These are phyloP conservation scores for Drosophila insularis DNA, from an alignment of 1,140 invertebrate genomes.

Conservation along the genomic window DNA sequence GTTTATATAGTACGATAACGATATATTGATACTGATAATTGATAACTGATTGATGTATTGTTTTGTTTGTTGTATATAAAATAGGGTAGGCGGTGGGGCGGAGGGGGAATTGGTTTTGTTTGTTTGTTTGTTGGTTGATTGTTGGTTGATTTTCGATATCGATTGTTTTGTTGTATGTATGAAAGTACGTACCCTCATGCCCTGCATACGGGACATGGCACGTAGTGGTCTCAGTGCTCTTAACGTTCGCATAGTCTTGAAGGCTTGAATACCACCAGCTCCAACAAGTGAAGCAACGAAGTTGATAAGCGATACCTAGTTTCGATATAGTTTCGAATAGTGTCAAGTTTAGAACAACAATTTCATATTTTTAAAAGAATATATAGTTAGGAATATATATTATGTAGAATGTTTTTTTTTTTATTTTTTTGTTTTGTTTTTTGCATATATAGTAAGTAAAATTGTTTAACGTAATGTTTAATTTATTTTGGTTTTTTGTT, in stretches of 20 bases:
- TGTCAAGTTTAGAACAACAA: conserved; percentile 73
- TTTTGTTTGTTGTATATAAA: not conserved
- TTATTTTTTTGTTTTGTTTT: no score
- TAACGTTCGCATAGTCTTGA: conserved; percentile 98
- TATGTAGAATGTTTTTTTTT: not conserved
- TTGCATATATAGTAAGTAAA: not conserved
- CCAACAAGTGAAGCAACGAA: conserved; percentile 96
- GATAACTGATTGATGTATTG: conserved; percentile 20
- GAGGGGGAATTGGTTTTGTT: not conserved
- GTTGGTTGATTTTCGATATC: conserved; percentile 11
- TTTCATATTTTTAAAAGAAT: conserved; percentile 9
- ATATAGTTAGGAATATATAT: conserved; percentile 36
- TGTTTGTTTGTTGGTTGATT: conserved; percentile 26
- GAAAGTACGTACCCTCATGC: conserved; percentile 95
- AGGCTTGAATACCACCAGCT: conserved; percentile 97
- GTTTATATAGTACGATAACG: conserved; percentile 59
- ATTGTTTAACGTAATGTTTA: not conserved
- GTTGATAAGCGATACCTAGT: conserved; percentile 97
- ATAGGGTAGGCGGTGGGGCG: not conserved
- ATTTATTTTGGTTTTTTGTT: no score
- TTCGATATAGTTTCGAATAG: conserved; percentile 80
- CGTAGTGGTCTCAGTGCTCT: conserved; percentile 96
- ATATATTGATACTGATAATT: conserved; percentile 21
- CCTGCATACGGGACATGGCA: conserved; percentile 98
- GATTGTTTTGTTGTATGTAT: conserved; percentile 60